Evolutionary conservation across 2,113 vertebrate species (phyloP), one percentile per base, ranked within the genome.

Genomic region (Turdus rufiventris): DNA sequence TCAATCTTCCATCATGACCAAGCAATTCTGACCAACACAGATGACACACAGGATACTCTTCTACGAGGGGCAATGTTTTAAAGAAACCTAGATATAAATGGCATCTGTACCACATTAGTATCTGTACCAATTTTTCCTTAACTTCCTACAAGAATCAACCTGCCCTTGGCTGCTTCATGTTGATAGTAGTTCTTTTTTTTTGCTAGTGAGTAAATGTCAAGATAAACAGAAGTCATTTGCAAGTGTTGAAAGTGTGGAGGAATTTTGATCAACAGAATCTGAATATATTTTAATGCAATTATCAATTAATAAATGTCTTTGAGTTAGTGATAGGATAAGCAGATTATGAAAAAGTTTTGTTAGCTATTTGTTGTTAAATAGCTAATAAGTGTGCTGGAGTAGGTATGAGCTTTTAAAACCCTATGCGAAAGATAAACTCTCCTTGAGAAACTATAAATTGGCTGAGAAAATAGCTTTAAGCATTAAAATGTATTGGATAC

Each of bases 271-370:
- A 43, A 26, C 29, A 53, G 29, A 67, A 51, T 88, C 3, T 65
- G 29, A 91, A 91, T 76, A 34, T 56, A 75, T 79, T 93, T 96
- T 77, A 79, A 88, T 61, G 15, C 25, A 79, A 95, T 89, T 93
- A 76, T 54, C 33, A 91, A 70, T 85, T 91, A 93, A 56, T 43
- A 87, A 95, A 91, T 33, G 2, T 76, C 56, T 91, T 90, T 38
- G 45, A 25, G 65, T 88, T 76, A 85, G 12, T 84, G n/a, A 54
- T 78, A 90, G 36, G 63, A 89, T 47, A 85, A 88, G 76, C 23
- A 85, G 61, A 65, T 80, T 82, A 56, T 57, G 20, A 38, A 62
- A 77, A 61, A 8, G 3, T 8, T 25, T 31, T 9, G 10, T 14
- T 61, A 60, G 26, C 26, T 84, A 63, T 82, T 87, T 82, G 23